Evolutionary conservation across 2,797 vertebrate genomes (phyloP), one percentile per base, ranked within the genome.

Genomic region (Buphagus erythrorhynchus): DNA sequence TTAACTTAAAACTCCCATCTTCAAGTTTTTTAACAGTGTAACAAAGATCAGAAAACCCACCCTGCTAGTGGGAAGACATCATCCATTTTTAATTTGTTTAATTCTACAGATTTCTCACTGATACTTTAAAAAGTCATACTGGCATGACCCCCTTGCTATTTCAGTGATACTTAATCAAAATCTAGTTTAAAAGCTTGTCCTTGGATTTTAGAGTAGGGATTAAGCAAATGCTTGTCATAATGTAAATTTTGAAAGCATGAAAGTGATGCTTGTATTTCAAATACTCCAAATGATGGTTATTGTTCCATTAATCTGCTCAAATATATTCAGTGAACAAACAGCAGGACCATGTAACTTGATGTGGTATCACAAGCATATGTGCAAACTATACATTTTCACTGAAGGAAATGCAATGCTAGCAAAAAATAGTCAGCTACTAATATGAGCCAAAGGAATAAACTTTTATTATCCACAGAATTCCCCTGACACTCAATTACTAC

Each of bases 381-480:
- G 84, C 52, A 9, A 68, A 85, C 25, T 46, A 33, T 5, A 62
- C 6, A 29, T 90, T 91, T 69, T 77, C 86, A 96, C 28, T 48
- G 33, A 83, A 94, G 48, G 38, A 82, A 94, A 75, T 84, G 57
- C 94, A 67, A 92, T 86, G 55, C 58, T 86, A 93, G 49, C 16
- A 49, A 95, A 94, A 74, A 96, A 49, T 5, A 83, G 51, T 17
- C 3, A 62, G 11, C 25, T 69, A 21, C 57, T 57, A 65, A 14
- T 42, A 54, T 5, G 11, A 82, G 21, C 36, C 55, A 77, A 72
- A 85, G 31, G 22, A 87, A 61, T 46, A 43, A 87, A 75, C 18
- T 81, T 62, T 5, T 29, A 6, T 26, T 35, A 71, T 6, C 1
- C 26, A 91, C 9, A 91, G 40, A 95, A 84, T 49, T 94, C 61